Percentiles rank a stretch among this genome's conserved stretches.
Conservation (phyloP, 2,888 invertebrate genomes). For the Oligia fasciuncula region DNA sequence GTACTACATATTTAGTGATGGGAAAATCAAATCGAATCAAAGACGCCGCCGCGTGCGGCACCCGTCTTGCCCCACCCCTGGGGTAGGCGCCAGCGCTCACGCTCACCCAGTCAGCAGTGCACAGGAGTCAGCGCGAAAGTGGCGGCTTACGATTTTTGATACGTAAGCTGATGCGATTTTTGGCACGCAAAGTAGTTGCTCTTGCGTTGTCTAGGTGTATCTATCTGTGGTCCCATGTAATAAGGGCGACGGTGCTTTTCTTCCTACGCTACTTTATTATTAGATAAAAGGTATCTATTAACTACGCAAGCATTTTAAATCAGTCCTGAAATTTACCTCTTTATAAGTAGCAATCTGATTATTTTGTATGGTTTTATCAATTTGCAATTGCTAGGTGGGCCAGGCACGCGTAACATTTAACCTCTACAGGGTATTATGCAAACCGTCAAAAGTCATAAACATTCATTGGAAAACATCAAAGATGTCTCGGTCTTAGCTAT, state of each 20-base stretch:
- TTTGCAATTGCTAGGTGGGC: conserved; percentile 20
- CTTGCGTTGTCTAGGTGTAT: no score
- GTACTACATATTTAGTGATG: no score
- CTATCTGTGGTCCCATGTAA: background rate
- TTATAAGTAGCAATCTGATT: conserved; percentile 11
- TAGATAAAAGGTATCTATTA: background rate
- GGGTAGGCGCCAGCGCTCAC: no score
- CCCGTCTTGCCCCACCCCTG: no score
- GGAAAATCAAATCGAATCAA: no score
- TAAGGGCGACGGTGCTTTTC: background rate
- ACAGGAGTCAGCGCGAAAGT: no score
- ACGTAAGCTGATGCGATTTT: no score
- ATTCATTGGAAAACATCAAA: conserved; percentile 11
- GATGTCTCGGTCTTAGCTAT: background rate
- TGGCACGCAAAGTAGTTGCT: no score
- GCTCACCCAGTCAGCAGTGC: no score
- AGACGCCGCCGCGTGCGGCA: no score
- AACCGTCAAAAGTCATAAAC: conserved; percentile 8
- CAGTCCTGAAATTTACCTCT: conserved; percentile 18
- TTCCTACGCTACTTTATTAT: background rate
- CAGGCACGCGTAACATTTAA: conserved; percentile 9
- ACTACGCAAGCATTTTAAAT: conserved; percentile 9
- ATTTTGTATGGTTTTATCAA: conserved; percentile 45
- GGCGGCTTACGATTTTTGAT: no score
- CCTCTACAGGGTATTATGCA: conserved; percentile 16